Base-by-base conservation (phyloP, 2,888 invertebrate genomes). In the Thyatira batis region DNA sequence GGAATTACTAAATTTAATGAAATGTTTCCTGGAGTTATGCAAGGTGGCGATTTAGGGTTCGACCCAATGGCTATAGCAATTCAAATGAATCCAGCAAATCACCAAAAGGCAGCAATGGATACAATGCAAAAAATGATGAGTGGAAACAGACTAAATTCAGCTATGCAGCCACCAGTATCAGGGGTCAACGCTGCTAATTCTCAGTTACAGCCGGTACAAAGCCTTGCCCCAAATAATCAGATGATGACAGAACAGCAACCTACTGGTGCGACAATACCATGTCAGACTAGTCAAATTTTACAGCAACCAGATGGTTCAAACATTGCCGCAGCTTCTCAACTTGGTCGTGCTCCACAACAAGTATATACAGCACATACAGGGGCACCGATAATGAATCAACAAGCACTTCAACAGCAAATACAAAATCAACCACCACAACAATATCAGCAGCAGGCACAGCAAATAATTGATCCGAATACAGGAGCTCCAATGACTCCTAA, bases 51-150 rank as follows among this genome's bases (percentile, higher is more conserved):
- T 55, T 73, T 91, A 52, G 85, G 85, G 28, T 91, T 89, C 56
- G 90, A 92, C 68, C 91, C 92, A 1, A 92, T 92, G 91, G 76
- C 84, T 33, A 85, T 92, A 57, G 92, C 92, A 9, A 78, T 91
- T 64, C 89, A 91, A 71, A 89, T 92, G 89, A 91, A 91, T 67
- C 91, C 91, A 49, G 84, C 82, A 33, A 92, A 91, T 59, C 83
- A 86, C 50, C 76, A 88, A 61, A 73, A 71, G 53, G 69, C 72
- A 20, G 87, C 87, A 43, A 80, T 87, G 67, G 63, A 82, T 33
- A 69, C 78, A 1, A 88, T 87, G 73, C 70, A 83, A 46, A 84
- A 83, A 53, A 58, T 88, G 53, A 80, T 89, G 80, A 73, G 69
- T 54, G 60, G 65, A 17, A 78, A 74, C 51, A 69, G 69, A 27